These are phyloP conservation scores for Masticophis lateralis DNA, from an alignment of 2,797 vertebrate genomes.

Conservation along the genomic window DNA sequence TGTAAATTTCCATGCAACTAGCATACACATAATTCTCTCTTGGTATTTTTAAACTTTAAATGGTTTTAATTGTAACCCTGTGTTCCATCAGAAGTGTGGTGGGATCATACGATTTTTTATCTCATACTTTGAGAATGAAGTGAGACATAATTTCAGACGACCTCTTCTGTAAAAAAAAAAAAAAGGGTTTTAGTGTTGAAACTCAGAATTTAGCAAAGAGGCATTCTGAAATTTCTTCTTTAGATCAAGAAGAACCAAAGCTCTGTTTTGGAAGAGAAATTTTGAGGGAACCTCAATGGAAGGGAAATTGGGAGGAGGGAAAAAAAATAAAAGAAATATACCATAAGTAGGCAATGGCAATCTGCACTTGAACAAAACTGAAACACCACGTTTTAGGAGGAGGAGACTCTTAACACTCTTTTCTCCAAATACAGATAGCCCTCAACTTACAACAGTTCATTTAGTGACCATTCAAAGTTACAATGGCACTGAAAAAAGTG, in stretches of 20 bases:
- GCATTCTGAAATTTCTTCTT: background rate
- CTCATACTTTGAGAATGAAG: too few relatives aligned
- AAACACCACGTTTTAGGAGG: background rate
- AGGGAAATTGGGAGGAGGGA: background rate
- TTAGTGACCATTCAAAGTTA: too few relatives aligned
- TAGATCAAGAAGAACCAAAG: background rate
- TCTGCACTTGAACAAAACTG: background rate
- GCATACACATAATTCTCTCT: background rate
- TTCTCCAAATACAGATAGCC: background rate
- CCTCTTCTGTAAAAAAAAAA: background rate
- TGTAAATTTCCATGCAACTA: background rate
- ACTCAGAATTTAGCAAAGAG: background rate
- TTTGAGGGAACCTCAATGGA: background rate
- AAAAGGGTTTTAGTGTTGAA: background rate
- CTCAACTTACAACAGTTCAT: too few relatives aligned
- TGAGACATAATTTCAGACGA: background rate
- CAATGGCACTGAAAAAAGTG: too few relatives aligned
- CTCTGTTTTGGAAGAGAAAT: background rate
- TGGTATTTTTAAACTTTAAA: background rate
- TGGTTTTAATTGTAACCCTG: background rate
- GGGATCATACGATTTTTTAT: background rate
- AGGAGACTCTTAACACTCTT: background rate
- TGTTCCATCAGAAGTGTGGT: background rate
- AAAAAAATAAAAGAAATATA: background rate
- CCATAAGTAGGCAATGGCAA: background rate